Conservation (phyloP, 2,113 vertebrate species). For the Eira barbara region DNA sequence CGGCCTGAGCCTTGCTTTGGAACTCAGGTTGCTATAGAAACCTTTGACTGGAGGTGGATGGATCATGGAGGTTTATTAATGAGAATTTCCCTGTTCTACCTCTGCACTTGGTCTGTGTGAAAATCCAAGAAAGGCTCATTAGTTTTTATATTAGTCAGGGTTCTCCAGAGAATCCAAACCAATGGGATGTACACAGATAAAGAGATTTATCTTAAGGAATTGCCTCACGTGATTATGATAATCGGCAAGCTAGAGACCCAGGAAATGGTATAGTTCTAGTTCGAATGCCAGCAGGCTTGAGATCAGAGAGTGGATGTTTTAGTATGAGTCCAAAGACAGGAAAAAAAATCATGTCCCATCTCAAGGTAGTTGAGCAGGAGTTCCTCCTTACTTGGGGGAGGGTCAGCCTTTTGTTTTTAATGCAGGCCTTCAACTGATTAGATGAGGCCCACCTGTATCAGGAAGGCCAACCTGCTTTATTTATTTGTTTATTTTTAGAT, state of each 20-base stretch:
- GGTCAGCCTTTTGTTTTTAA: neutral
- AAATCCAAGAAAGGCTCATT: conserved; percentile 57
- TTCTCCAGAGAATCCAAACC: conserved; percentile 27
- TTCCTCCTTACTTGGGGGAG: neutral
- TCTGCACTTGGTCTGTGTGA: conserved; percentile 32
- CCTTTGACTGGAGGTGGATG: conserved; percentile 64
- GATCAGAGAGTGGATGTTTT: neutral
- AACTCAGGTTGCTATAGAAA: conserved; percentile 73
- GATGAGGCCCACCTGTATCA: neutral
- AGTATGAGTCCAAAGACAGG: neutral
- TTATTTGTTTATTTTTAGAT: no score
- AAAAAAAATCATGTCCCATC: neutral
- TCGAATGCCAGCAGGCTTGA: neutral
- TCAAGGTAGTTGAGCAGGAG: neutral
- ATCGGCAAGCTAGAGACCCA: neutral
- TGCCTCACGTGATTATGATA: neutral
- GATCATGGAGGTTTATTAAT: conserved; percentile 59
- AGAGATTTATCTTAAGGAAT: conserved; percentile 16
- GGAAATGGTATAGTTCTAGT: neutral
- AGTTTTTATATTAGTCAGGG: conserved; percentile 40
- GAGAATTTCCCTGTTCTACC: conserved; percentile 45
- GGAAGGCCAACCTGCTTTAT: neutral
- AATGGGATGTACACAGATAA: neutral
- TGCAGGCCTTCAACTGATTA: neutral
- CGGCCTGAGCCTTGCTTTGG: conserved; percentile 49